Evolutionary conservation across 2,113 vertebrate species (phyloP), one percentile per base, ranked within the genome.

Genomic region (Brevimyrus niger): DNA sequence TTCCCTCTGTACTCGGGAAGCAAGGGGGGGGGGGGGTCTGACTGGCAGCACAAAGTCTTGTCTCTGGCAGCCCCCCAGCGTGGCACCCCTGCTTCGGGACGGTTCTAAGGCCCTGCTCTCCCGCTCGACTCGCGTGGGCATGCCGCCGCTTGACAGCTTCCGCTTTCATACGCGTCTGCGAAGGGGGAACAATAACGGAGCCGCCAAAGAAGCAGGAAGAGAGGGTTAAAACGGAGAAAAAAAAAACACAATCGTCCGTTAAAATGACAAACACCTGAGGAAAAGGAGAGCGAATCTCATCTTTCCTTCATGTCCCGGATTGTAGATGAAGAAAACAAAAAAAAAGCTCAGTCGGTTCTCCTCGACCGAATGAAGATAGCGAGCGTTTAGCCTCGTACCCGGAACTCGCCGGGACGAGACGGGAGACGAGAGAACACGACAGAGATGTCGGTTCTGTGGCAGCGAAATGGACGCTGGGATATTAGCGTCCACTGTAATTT

Each of bases 261-360:
- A 42, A 53, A 87, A 87, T 53, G 48, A 53, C 85, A 87, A 84
- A 55, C 50, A 87, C 47, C 85, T 38, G 85, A 87, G 61, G 31
- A 61, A 61, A 61, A 46, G 38, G 42, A 73, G 86, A 65, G 11
- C 9, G 53, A 23, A 15, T 23, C 51, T 87, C 35, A 44, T 61
- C 87, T 51, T 80, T 50, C 11, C 46, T 50, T 44, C 65, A 88
- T 80, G 31, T 50, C 21, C 46, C 3, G 6, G 27, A 15, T 65
- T 13, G 23, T 88, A 88, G 31, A 76, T 65, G 80, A 42, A 42
- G 42, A 61, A 13, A 65, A 27, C 1, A 27, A 31, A 31, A 69
- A 31, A 27, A 31, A 69, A 31, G 11, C 9, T 48, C 27, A 80
- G 46, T 46, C 47, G 21, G 15, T 80, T 88, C 88, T 53, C n/a